These are phyloP conservation scores for Silurus asotus DNA, from an alignment of 2,113 vertebrate genomes.

Conservation along the genomic window DNA sequence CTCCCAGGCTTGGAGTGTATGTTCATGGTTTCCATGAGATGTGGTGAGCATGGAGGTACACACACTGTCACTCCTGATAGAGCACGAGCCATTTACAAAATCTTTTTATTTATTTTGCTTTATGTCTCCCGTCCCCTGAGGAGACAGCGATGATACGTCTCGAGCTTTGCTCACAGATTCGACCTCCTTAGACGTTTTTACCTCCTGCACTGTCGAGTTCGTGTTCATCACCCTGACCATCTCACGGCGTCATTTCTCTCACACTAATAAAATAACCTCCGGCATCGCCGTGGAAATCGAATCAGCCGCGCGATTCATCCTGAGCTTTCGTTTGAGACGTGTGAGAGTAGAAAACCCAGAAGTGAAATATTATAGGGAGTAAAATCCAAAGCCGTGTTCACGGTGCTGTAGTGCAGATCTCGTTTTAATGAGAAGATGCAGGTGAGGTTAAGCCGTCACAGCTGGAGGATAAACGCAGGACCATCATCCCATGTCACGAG, in stretches of 20 bases:
- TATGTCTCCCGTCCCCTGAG: not conserved
- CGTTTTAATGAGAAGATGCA: conserved; percentile 14
- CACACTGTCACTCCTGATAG: not conserved
- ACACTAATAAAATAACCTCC: not conserved
- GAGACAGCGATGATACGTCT: not conserved
- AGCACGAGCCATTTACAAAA: not conserved
- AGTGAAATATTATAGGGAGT: too few species aligned
- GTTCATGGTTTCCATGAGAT: not conserved
- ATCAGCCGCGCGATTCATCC: not conserved
- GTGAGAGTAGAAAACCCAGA: too few species aligned
- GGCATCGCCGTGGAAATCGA: not conserved
- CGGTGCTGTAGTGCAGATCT: too few species aligned
- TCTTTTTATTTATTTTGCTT: not conserved
- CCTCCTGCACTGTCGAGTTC: not conserved
- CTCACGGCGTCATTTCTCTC: not conserved
- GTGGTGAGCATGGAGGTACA: not conserved
- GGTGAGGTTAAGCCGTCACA: not conserved
- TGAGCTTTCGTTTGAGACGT: not conserved
- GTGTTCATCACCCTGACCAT: not conserved
- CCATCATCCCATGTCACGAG: not conserved
- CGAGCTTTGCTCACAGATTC: not conserved
- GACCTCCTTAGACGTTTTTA: not conserved
- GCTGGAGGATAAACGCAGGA: not conserved
- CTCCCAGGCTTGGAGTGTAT: not conserved
- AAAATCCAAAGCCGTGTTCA: too few species aligned